Evolutionary conservation across 1,140 invertebrate species (phyloP).

Genomic region (Sarcophaga peregrina): DNA sequence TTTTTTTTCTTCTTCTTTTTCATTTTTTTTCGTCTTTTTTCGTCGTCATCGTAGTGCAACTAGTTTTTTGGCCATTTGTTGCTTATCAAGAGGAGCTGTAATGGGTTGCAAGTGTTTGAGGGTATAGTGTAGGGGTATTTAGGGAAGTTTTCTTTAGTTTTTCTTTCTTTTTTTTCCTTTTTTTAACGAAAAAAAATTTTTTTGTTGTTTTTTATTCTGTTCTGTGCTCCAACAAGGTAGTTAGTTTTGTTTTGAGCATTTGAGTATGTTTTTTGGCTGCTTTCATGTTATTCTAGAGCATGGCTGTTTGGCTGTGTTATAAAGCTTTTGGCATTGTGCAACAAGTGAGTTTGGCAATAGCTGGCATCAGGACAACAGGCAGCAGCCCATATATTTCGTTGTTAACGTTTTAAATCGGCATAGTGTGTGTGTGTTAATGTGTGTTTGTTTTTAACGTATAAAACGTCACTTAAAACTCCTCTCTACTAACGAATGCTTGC

Average conservation of each 20-base stretch:
- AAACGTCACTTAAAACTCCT: constrained; percentile 9
- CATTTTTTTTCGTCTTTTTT: constrained; percentile 1
- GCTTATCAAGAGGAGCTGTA: no score
- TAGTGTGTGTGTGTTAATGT: constrained; percentile 25
- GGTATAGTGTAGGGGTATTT: background rate
- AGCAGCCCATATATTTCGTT: no score
- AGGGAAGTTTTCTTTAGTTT: background rate
- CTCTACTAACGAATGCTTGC: no score
- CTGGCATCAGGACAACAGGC: constrained; percentile 65
- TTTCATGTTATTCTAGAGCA: background rate
- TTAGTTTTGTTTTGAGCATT: no score
- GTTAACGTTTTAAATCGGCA: no score
- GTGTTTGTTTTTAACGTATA: constrained; percentile 40
- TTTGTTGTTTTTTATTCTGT: constrained; percentile 6
- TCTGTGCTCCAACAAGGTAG: background rate
- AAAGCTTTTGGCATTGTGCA: constrained; percentile 58
- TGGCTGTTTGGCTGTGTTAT: constrained; percentile 39
- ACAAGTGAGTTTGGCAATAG: constrained; percentile 66
- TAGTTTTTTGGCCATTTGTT: no score
- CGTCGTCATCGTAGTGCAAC: background rate
- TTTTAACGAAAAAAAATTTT: no score
- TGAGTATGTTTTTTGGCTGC: no score
- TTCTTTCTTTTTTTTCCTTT: no score
- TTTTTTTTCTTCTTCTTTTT: constrained; percentile 13
- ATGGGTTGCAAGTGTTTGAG: background rate